Conservation (phyloP, 2,113 vertebrate genomes). For the Lanius collurio region DNA sequence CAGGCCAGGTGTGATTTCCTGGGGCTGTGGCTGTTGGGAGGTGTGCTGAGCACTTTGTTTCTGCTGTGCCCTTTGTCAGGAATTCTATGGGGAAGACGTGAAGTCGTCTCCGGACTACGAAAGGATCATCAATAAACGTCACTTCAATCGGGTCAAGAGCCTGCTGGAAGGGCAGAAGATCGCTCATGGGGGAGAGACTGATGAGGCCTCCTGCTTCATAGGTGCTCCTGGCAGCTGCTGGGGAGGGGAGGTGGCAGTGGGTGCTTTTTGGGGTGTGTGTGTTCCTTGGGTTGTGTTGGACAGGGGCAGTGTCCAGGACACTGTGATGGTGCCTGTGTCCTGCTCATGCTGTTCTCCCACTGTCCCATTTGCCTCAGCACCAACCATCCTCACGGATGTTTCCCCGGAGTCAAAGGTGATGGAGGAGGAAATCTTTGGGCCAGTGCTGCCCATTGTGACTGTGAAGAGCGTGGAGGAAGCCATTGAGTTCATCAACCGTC, state of each 20-base stretch:
- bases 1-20: background rate
- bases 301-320: too few relatives aligned
- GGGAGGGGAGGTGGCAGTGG: background rate
- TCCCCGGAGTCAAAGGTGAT: conserved; percentile 86
- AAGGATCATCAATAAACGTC: conserved; percentile 84
- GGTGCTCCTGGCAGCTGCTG: conserved; percentile 69
- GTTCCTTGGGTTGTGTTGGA: background rate
- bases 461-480: conserved; percentile 83
- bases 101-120: conserved; percentile 88
- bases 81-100: conserved; percentile 89
- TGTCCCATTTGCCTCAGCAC: conserved; percentile 69
- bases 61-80: conserved; percentile 66
- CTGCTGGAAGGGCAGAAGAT: conserved; percentile 89
- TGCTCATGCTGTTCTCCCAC: rapidly evolving
- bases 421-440: conserved; percentile 97
- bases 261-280: background rate
- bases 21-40: background rate
- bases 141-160: conserved; percentile 81
- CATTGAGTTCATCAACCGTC: conserved; percentile 85
- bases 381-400: conserved; percentile 87
- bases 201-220: conserved; percentile 86
- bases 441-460: conserved; percentile 86
- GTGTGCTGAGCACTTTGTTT: background rate
- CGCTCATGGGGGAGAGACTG: conserved; percentile 82
- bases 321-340: background rate